Evolutionary conservation across 2,113 vertebrate genomes (phyloP), one percentile per base, ranked within the genome.

Genomic region (Phoenicopterus ruber): DNA sequence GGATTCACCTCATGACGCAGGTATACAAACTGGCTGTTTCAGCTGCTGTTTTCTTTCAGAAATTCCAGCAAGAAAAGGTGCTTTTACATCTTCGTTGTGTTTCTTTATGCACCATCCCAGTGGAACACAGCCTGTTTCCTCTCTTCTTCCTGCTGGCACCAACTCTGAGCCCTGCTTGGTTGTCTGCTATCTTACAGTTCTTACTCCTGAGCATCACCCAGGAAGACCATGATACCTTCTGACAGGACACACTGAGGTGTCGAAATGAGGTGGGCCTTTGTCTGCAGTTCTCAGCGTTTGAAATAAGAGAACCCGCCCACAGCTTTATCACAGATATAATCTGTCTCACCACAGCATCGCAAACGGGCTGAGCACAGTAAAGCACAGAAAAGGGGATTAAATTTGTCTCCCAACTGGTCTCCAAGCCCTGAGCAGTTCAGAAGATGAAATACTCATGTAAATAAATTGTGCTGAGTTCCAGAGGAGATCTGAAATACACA

Each of bases 351-450:
- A 72, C 76, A 70, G 70, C 17, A 32, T 85, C 86, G 67, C 58
- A 91, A 91, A 94, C 14, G 14, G 82, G 82, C 87, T 72, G 91
- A 87, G 88, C 72, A 86, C 38, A 46, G 92, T 49, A 52, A 66
- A 94, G 86, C 72, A 84, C 38, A 63, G 66, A 94, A 80, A 72
- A 7, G 20, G 49, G 21, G 71, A 96, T 87, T 85, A 44, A 59
- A 93, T 89, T 95, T 95, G 89, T 85, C 85, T 88, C 94, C 78
- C 82, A 83, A 88, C n/a, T 70, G 71, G 49, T 90, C 82, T 95
- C 66, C 91, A 52, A 84, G 83, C 72, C 61, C 59, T 54, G 18
- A 86, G 67, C 11, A 8, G 59, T 70, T 93, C 70, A 81, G 78
- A 94, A 93, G 84, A 93, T 26, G 38, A 91, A 96, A 89, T 82